Percentiles rank a stretch among this genome's conserved stretches.
These are phyloP conservation scores for Pachycephus smyrnensis DNA, from an alignment of 2,888 invertebrate species.

Conservation along the genomic window DNA sequence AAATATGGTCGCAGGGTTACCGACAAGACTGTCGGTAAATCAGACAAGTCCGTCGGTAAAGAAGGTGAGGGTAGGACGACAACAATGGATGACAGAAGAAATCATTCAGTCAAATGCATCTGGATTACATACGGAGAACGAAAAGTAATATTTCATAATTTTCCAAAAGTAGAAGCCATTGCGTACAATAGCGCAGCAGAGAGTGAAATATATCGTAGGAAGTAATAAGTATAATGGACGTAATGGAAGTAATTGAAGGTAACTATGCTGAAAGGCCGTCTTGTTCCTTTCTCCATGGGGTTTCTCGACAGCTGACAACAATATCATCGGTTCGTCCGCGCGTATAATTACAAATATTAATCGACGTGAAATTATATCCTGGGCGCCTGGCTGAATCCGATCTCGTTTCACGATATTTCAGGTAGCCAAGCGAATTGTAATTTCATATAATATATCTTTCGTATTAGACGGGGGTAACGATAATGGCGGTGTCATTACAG, in stretches of 20 bases:
- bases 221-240: background rate
- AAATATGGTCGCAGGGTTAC: no score
- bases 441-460: background rate
- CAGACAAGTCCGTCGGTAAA: no score
- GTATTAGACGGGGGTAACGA: background rate
- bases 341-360: constrained; percentile 16
- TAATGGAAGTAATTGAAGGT: background rate
- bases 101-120: no score
- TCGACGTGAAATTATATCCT: constrained; percentile 5
- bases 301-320: background rate
- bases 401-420: constrained; percentile 7
- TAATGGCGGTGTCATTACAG: background rate
- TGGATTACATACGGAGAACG: background rate
- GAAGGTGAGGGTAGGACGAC: no score
- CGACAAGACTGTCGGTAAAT: no score
- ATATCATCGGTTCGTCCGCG: constrained; percentile 14
- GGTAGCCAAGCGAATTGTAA: background rate
- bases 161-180: background rate
- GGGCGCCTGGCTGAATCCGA: constrained; percentile 4
- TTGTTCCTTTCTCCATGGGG: background rate
- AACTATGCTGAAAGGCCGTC: background rate
- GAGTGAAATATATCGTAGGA: background rate
- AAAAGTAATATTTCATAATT: background rate
- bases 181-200: background rate
- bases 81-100: no score